phyloP scores from a whole-genome alignment of 2,113 vertebrate genomes.

The Leptobrachium ailaonicum region DNA sequence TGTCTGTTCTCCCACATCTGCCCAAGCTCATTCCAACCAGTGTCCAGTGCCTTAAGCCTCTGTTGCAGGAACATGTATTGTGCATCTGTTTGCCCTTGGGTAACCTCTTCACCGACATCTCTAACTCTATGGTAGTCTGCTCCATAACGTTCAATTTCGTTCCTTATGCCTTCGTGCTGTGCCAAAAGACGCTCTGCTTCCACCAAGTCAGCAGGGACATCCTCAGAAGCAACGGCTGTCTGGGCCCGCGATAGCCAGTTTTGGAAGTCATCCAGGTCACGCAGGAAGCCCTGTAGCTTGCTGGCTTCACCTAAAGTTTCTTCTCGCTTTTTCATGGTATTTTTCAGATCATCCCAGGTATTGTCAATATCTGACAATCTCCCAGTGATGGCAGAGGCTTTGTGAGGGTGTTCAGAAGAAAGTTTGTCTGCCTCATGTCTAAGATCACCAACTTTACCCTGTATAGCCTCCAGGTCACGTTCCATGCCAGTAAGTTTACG shows the following conservation, averaged over 20 bases:
- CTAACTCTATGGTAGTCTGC: conserved; percentile 84
- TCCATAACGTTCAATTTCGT: conserved; percentile 88
- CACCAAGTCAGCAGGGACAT: conserved; percentile 80
- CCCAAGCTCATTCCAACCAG: conserved; percentile 89
- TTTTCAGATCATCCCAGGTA: conserved; percentile 84
- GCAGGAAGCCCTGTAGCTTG: conserved; percentile 88
- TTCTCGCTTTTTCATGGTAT: conserved; percentile 82
- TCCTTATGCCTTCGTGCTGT: conserved; percentile 85
- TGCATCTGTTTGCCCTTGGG: conserved; percentile 82
- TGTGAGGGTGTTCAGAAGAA: conserved; percentile 74
- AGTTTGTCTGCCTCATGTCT: conserved; percentile 76
- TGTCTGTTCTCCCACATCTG: conserved; percentile 93
- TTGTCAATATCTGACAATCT: conserved; percentile 74
- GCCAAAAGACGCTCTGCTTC: conserved; percentile 84
- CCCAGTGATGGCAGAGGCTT: conserved; percentile 70
- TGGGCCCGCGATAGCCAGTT: conserved; percentile 88
- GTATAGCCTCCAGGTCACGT: conserved; percentile 89
- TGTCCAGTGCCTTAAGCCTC: conserved; percentile 86
- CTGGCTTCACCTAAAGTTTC: conserved; percentile 88
- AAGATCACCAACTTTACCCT: conserved; percentile 82
- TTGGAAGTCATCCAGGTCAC: conserved; percentile 90
- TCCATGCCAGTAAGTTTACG: conserved; percentile 90
- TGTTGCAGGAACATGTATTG: conserved; percentile 87
- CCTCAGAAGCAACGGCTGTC: conserved; percentile 87
- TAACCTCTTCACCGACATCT: conserved; percentile 84